Evolutionary conservation across 2,113 vertebrate genomes (phyloP), one percentile per base, ranked within the genome.

Genomic region (Xiphias gladius): DNA sequence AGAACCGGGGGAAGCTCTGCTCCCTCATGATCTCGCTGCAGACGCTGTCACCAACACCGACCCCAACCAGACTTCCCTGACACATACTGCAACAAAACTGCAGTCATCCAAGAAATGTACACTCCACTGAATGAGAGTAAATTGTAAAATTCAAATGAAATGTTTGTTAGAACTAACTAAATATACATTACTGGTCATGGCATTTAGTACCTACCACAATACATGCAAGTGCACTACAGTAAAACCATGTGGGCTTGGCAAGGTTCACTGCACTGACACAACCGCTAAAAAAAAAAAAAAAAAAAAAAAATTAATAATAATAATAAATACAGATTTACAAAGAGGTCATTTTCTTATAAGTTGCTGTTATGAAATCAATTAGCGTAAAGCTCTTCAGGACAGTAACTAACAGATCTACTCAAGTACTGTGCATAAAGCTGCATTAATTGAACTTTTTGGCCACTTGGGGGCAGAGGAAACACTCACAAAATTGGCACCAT

Each of bases 1-100:
- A 48, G 67, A 85, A 59, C 81, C 46, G 74, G 20, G 48, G 72
- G 63, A 79, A 64, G 59, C 61, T 70, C 43, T 77, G 41, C 43
- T 74, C 48, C 50, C 28, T 43, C 52, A 2, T 64, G 26, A 75
- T 46, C 58, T 80, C 22, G 37, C 65, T 81, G 81, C 79, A 84
- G 28, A 35, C 59, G 28, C 12, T 5, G 13, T 73, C 74, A 26
- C 20, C 55, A 59, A 63, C 14, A 5, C 63, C 5, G 37, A 80
- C 74, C 58, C 46, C 30, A 28, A 10, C 17, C 14, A 68, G n/a
- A 26, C 30, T 16, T 13, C 24, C 37, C 17, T 6, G 35, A 55
- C 59, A 76, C 72, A 63, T 41, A 65, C 64, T 65, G 70, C 70
- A 11, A 55, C 37, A 65, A 48, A 63, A 48, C 30, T 28, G 28